Evolutionary conservation across 1,140 invertebrate species (phyloP).

Genomic region (Drosophila tristis): DNA sequence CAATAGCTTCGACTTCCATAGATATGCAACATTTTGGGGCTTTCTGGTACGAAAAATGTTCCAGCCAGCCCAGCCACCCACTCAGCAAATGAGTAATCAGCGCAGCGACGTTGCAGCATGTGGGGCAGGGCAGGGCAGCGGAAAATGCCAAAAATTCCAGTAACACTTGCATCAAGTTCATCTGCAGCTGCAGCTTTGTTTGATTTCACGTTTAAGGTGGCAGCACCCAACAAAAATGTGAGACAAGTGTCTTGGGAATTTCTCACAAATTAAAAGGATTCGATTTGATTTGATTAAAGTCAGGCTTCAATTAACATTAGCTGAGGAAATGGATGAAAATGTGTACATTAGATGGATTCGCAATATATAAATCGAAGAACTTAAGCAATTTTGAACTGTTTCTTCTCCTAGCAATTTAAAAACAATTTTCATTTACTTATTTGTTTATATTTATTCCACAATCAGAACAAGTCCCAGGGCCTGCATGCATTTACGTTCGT

Average conservation of each 20-base stretch:
- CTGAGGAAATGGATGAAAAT: no score
- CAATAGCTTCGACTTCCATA: no score
- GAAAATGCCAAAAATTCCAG: slow-evolving; percentile 42
- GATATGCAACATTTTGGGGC: neutral
- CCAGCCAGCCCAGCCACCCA: slow-evolving; percentile 28
- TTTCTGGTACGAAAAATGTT: slow-evolving; percentile 32
- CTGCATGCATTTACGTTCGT: no score
- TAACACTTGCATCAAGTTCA: slow-evolving; percentile 69
- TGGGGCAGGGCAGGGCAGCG: no score
- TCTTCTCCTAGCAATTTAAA: no score
- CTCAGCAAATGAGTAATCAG: slow-evolving; percentile 39
- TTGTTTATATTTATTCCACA: no score
- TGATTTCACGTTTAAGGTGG: slow-evolving; percentile 15
- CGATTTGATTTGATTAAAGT: no score
- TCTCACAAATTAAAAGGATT: slow-evolving; percentile 33
- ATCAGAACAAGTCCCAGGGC: no score
- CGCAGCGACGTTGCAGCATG: slow-evolving; percentile 1
- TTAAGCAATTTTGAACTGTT: no score
- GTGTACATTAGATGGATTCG: no score
- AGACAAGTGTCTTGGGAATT: slow-evolving; percentile 32
- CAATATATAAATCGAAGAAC: no score
- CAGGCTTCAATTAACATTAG: slow-evolving; percentile 19
- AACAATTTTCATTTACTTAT: no score
- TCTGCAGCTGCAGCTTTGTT: slow-evolving; percentile 48
- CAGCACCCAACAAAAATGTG: slow-evolving; percentile 30